Conservation (phyloP, 2,113 vertebrate genomes). For the Mormoops blainvillei region DNA sequence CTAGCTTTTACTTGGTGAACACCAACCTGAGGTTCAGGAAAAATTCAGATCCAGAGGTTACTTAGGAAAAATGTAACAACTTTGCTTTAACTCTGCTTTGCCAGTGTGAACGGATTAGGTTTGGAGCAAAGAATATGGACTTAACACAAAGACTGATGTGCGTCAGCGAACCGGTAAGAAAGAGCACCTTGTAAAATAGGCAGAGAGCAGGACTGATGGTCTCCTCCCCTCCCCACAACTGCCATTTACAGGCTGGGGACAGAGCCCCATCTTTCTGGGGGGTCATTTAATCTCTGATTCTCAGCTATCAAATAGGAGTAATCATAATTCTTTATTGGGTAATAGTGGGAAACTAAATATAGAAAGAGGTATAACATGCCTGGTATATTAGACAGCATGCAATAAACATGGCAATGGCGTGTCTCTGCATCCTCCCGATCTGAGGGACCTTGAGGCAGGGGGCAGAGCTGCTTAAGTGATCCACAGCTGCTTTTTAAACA, state of each 20-base stretch:
- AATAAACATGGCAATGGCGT: neutral
- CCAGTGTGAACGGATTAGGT: neutral
- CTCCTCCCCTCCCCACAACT: neutral
- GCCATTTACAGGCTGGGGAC: neutral
- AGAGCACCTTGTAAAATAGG: neutral
- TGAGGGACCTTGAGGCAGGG: neutral
- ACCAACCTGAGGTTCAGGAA: neutral
- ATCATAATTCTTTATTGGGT: neutral
- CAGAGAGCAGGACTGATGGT: neutral
- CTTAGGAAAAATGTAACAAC: neutral
- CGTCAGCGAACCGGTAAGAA: neutral
- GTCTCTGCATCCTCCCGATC: neutral
- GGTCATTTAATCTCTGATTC: neutral
- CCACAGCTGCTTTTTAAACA: neutral
- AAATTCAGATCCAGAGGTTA: neutral
- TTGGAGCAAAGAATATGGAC: neutral
- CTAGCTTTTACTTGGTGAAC: neutral
- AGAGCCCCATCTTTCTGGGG: neutral
- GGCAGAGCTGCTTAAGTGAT: neutral
- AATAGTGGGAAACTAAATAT: neutral
- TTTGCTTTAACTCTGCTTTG: neutral
- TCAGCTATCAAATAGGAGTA: neutral
- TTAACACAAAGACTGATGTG: neutral
- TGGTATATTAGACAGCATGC: neutral
- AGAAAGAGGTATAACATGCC: fast-evolving